phyloP scores from a whole-genome alignment of 2,113 vertebrate species.

The Salvelinus sp. region DNA sequence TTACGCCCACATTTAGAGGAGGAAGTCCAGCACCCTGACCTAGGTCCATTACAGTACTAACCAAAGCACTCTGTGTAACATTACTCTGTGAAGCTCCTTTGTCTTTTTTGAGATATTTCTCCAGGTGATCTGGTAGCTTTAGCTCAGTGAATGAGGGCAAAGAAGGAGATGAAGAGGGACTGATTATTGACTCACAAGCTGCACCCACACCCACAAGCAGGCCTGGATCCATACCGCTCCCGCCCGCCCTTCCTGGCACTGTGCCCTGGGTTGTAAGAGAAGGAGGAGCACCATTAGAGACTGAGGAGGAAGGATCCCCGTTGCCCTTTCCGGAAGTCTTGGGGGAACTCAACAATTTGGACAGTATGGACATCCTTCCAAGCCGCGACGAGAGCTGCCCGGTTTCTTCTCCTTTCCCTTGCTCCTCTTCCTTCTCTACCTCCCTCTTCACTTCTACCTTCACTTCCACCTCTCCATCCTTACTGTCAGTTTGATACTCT shows the following conservation, averaged over 20 bases:
- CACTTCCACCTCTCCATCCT: conserved; percentile 17
- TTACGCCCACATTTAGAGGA: conserved; percentile 36
- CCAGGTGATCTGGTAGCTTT: conserved; percentile 76
- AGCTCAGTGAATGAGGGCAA: conserved; percentile 70
- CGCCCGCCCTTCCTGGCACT: conserved; percentile 24
- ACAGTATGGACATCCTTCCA: conserved; percentile 87
- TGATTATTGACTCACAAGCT: conserved; percentile 46
- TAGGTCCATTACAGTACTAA: conserved; percentile 41
- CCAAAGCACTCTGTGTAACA: conserved; percentile 6
- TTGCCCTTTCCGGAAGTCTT: conserved; percentile 60
- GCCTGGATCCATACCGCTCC: conserved; percentile 44
- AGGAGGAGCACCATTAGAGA: conserved; percentile 46
- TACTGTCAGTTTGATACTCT: conserved; percentile 60
- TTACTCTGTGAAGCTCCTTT: conserved; percentile 55
- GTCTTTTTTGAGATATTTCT: conserved; percentile 75
- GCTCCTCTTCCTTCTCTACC: conserved; percentile 24
- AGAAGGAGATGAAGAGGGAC: conserved; percentile 43
- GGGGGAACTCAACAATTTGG: conserved; percentile 77
- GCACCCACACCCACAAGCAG: conserved; percentile 33
- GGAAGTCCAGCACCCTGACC: conserved; percentile 18
- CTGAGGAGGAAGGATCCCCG: conserved; percentile 54
- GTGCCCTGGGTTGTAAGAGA: conserved; percentile 16
- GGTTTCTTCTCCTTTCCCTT: conserved; percentile 43
- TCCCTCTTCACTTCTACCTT: conserved; percentile 18
- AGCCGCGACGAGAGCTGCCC: conserved; percentile 78